Conservation (phyloP, 2,797 vertebrate genomes). For the Carduelis carduelis region DNA sequence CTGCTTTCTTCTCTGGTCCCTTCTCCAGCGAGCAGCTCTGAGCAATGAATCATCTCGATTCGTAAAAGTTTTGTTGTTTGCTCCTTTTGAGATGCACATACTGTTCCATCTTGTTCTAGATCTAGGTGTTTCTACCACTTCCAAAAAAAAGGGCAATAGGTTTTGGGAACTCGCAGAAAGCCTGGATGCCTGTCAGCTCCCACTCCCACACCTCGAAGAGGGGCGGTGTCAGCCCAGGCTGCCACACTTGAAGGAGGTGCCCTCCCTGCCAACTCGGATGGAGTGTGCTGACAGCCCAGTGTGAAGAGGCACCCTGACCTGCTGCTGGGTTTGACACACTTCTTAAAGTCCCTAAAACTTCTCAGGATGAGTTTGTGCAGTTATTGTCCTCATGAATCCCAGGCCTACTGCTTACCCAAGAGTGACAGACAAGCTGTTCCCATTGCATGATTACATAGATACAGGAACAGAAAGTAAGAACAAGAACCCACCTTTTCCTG, state of each 20-base stretch:
- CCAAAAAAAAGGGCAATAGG: not conserved
- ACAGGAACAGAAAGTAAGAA: not conserved
- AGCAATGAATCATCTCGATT: not conserved
- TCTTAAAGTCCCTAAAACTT: not conserved
- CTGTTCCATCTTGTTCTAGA: not conserved
- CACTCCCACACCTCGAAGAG: accelerated
- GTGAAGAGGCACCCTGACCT: not conserved
- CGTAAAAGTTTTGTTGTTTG: not conserved
- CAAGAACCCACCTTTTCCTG: not conserved
- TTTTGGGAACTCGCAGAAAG: not conserved
- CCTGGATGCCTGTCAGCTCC: not conserved
- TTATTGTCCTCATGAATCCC: not conserved
- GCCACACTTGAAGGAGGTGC: not conserved
- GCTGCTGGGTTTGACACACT: not conserved
- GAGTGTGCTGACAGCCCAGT: not conserved
- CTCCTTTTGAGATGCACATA: not conserved
- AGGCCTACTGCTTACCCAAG: not conserved
- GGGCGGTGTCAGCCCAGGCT: not conserved
- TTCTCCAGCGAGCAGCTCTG: not conserved
- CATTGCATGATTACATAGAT: not conserved
- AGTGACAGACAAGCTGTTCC: not conserved
- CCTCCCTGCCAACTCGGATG: not conserved
- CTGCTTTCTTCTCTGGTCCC: not conserved
- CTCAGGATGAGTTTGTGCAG: not conserved
- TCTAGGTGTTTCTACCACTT: not conserved